Base-by-base conservation (phyloP, 2,113 vertebrate genomes). In the Megaceryle torquata region DNA sequence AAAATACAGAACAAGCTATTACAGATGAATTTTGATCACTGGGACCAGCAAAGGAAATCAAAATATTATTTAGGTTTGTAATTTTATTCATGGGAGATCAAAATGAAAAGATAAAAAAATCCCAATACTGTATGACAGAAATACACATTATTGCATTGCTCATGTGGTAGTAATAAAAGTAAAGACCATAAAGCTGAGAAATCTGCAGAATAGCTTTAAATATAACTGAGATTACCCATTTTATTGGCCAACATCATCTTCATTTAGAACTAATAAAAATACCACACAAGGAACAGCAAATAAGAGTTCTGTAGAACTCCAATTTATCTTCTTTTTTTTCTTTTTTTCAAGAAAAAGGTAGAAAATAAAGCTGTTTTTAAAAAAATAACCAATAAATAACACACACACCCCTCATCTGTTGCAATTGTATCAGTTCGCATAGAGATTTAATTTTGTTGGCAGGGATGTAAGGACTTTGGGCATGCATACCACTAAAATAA, bases 361-460 rank as follows among this genome's bases (percentile, higher is more conserved):
- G 53, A 53, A 54, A 87, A 54, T 25, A 4, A 68, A 82, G 37
- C 6, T 44, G 12, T 78, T 80, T 20, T 1, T 1, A 9, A 9
- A 78, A 57, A 88, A 82, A 75, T 5, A 56, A 33, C 5, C 22
- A 82, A 31, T 48, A 88, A 70, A 59, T 60, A 82, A 84, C 39
- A 41, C 39, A 41, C 39, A 41, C 39, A 61, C 3, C 6, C 7
- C 54, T 90, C 82, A 97, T 95, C 94, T 94, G 53, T 39, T 87
- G 57, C 56, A 89, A 91, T 77, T 94, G 76, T 90, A 80, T 88
- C 65, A 86, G 31, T 92, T 86, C 71, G 74, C 80, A 83, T 33
- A 12, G 82, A 77, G 88, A 93, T 87, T 95, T 96, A 53, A 91
- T 96, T 97, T 94, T 95, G 68, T 82, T 97, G 94, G 95, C 95